phyloP scores from a whole-genome alignment of 2,888 invertebrate species.

The Acanthosepion esculentum region DNA sequence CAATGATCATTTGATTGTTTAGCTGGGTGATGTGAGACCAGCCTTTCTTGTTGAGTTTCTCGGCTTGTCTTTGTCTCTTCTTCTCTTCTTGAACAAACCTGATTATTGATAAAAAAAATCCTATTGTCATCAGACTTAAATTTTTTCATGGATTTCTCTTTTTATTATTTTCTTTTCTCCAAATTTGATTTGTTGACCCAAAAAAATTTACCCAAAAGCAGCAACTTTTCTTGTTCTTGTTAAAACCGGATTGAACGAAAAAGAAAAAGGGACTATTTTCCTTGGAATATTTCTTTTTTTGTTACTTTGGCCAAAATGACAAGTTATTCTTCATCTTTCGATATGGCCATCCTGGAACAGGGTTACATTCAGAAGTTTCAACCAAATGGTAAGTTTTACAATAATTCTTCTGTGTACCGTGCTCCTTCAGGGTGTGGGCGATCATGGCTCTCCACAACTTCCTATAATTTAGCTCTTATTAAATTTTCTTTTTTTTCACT shows the following conservation, averaged over 20 bases:
- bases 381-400: conserved; percentile 8
- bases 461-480: too few relatives aligned
- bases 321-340: conserved; percentile 18
- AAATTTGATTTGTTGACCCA: not conserved
- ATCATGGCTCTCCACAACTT: too few relatives aligned
- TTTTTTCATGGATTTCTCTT: not conserved
- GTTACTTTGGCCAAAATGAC: not conserved
- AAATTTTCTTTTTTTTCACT: too few relatives aligned
- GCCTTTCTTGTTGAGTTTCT: not conserved
- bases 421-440: too few relatives aligned
- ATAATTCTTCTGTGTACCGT: too few relatives aligned
- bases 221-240: not conserved
- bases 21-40: not conserved
- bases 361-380: conserved; percentile 23
- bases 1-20: not conserved
- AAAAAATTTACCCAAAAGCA: too few relatives aligned
- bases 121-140: not conserved
- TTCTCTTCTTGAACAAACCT: not conserved
- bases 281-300: not conserved
- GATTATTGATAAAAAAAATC: too few relatives aligned
- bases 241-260: not conserved
- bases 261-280: not conserved
- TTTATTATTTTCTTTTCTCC: not conserved
- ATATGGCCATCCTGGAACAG: conserved; percentile 34
- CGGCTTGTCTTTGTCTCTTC: too few relatives aligned